Evolutionary conservation across 2,888 invertebrate species (phyloP), one percentile per base, ranked within the genome.

Genomic region (Arrhopalites spinosus): DNA sequence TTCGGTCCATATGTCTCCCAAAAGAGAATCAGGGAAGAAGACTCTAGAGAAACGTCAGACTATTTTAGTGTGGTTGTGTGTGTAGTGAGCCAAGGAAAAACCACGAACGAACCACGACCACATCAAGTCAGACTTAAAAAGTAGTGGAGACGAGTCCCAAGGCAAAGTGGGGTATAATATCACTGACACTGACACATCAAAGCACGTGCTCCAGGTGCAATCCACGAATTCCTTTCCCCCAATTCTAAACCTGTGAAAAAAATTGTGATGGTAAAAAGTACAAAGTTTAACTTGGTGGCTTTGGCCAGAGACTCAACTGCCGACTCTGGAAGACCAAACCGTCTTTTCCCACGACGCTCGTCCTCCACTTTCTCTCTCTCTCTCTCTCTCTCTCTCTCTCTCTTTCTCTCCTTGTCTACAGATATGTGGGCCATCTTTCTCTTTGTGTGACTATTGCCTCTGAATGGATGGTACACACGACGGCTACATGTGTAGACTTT

Each of bases 151-250:
- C n/a, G 23, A 59, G 11, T n/a, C 25, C 20, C 36, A 36, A 36
- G 36, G 36, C 36, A 36, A 36, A 36, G 36, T 36, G 36, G 36
- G 53, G 20, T 59, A 59, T 59, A 59, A 59, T 59, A 59, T 59
- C 25, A 59, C 5, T 36, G 36, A 36, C 36, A 36, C 36, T 59
- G 59, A 59, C 59, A 59, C 59, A 23, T 20, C 59, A 20, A 59
- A 25, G 59, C 59, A 59, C 59, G 59, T 59, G 59, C 23, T 59
- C 59, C 59, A 59, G 59, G 59, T 59, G 59, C 23, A 59, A 59
- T 59, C 59, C 23, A 59, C 59, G 25, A 59, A 59, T 13, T 59
- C 59, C 63, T 17, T 27, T 13, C 29, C 29, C 25, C 63, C 29
- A 27, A 20, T 59, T 17, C 20, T 5, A 53, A 53, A 15, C 53